These are phyloP conservation scores for Sylvilagus floridanus DNA, from an alignment of 2,797 vertebrate species.

Conservation along the genomic window DNA sequence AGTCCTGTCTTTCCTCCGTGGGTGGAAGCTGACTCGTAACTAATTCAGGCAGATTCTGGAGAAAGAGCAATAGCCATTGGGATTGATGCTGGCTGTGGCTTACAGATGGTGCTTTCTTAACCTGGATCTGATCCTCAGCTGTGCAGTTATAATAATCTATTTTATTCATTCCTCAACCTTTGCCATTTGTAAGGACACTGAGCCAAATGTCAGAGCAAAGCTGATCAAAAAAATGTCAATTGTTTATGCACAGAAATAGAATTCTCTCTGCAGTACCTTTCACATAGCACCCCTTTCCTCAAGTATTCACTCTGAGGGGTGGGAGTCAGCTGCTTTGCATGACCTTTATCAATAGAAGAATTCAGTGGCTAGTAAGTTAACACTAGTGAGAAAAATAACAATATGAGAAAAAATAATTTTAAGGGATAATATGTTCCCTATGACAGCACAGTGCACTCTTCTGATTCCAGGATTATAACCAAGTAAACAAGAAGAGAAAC, in stretches of 20 bases:
- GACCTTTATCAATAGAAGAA: not conserved
- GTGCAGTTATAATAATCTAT: not conserved
- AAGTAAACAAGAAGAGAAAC: not conserved
- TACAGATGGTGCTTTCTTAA: not conserved
- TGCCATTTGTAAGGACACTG: not conserved
- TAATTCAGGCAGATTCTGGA: not conserved
- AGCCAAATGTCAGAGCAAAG: not conserved
- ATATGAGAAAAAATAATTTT: not conserved
- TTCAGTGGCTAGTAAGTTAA: not conserved
- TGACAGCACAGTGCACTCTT: not conserved
- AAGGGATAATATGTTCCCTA: not conserved
- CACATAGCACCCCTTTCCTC: not conserved
- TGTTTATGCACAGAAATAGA: conserved; percentile 7
- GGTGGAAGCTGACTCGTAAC: not conserved
- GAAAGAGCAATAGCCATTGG: not conserved
- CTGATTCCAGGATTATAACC: not conserved
- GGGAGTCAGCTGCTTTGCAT: not conserved
- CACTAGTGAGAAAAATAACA: not conserved
- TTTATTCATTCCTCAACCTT: not conserved
- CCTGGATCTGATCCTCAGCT: not conserved
- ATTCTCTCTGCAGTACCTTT: not conserved
- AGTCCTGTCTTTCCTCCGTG: not conserved
- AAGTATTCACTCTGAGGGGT: not conserved
- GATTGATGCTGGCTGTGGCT: not conserved
- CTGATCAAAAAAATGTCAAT: not conserved